Percentiles rank a stretch among this genome's conserved stretches.
These are phyloP conservation scores for Podarcis muralis DNA, from an alignment of 2,113 vertebrate species.

Conservation along the genomic window DNA sequence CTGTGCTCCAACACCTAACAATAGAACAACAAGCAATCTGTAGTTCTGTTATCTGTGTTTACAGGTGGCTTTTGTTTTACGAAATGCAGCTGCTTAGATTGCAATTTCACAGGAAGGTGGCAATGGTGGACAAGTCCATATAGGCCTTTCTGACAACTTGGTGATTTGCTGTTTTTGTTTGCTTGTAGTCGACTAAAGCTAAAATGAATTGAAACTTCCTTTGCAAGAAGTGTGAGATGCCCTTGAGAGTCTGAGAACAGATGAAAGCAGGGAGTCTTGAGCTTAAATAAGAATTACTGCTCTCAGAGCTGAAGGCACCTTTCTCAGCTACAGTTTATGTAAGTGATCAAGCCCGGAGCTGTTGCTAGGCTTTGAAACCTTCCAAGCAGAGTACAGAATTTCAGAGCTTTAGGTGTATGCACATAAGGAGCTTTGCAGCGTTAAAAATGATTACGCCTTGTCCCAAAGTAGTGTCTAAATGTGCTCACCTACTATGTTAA, in stretches of 20 bases:
- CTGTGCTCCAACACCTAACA: too few relatives aligned
- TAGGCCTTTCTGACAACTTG: not conserved
- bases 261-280: not conserved
- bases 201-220: not conserved
- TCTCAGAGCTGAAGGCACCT: constrained; percentile 23
- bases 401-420: rapidly evolving
- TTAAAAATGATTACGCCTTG: constrained; percentile 31
- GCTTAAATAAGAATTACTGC: constrained; percentile 19
- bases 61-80: too few relatives aligned
- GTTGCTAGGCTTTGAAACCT: not conserved
- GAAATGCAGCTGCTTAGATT: too few relatives aligned
- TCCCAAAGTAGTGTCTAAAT: constrained; percentile 41
- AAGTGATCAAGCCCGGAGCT: constrained; percentile 23
- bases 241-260: not conserved
- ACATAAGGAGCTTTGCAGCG: constrained; percentile 24
- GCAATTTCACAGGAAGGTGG: too few relatives aligned
- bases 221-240: not conserved
- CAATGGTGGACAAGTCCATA: not conserved
- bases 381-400: not conserved
- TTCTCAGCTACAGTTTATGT: constrained; percentile 46
- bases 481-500: constrained; percentile 38
- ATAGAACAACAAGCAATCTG: not conserved
- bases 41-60: not conserved
- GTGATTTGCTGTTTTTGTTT: not conserved
- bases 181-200: not conserved